phyloP scores from a whole-genome alignment of 1,140 invertebrate species.

The Rhyacophila brunnea region DNA sequence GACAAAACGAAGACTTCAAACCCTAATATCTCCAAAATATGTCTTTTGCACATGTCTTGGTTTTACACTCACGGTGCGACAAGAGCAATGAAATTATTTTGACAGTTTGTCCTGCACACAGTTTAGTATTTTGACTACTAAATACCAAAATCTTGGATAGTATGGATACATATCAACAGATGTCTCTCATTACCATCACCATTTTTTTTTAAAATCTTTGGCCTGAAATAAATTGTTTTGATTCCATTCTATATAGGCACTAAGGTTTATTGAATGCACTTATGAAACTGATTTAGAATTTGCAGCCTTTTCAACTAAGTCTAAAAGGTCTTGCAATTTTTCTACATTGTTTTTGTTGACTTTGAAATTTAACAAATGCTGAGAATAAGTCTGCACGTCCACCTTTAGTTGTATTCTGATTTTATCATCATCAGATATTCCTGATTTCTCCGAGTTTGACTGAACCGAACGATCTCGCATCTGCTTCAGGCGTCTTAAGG shows the following conservation, averaged over 20 bases:
- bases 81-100: background rate
- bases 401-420: constrained; percentile 86
- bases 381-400: constrained; percentile 69
- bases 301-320: constrained; percentile 30
- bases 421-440: constrained; percentile 84
- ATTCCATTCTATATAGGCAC: constrained; percentile 7
- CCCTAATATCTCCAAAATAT: too few relatives aligned
- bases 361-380: constrained; percentile 26
- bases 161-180: background rate
- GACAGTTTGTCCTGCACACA: background rate
- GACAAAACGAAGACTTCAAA: too few relatives aligned
- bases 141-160: background rate
- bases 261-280: constrained; percentile 27
- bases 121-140: too few relatives aligned
- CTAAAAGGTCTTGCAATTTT: constrained; percentile 28
- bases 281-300: constrained; percentile 24
- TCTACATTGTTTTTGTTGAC: constrained; percentile 25
- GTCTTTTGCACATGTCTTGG: too few relatives aligned
- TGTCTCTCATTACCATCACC: background rate
- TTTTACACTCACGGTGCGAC: too few relatives aligned
- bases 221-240: background rate
- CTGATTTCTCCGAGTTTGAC: constrained; percentile 46
- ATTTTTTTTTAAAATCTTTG: background rate
- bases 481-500: constrained; percentile 83
- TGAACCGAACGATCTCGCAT: constrained; percentile 67